These are phyloP conservation scores for Eupithecia vulgata DNA, from an alignment of 2,888 invertebrate species.

Conservation along the genomic window DNA sequence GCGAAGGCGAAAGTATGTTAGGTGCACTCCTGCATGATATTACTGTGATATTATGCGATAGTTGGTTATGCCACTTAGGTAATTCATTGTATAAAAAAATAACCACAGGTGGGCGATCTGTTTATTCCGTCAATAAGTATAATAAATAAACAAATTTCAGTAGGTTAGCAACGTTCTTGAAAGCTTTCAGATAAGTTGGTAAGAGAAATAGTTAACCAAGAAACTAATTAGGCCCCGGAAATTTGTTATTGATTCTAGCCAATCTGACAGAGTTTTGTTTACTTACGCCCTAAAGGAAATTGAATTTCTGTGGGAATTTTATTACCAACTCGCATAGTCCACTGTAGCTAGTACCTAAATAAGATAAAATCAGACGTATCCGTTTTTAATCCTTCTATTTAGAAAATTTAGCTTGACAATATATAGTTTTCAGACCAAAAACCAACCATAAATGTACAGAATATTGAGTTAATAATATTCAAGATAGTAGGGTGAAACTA, in stretches of 20 bases:
- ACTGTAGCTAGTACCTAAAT: not conserved
- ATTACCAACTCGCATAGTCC: not conserved
- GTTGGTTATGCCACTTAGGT: not conserved
- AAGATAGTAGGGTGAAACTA: not conserved
- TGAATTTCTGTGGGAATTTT: not conserved
- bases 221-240: slow-evolving; percentile 6
- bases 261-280: not conserved
- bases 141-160: not conserved
- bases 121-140: not conserved
- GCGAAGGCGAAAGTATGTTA: not conserved
- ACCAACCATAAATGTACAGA: not conserved
- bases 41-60: not conserved
- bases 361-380: not conserved
- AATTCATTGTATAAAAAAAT: too few relatives aligned
- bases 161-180: not conserved
- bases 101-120: not conserved
- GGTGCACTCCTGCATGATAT: not conserved
- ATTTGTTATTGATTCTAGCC: slow-evolving; percentile 3
- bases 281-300: not conserved
- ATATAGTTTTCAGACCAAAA: not conserved
- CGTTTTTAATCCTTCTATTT: not conserved
- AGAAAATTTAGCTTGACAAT: not conserved
- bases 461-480: not conserved
- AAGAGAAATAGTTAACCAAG: not conserved
- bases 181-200: not conserved